These are phyloP conservation scores for Onychostruthus taczanowskii DNA, from an alignment of 2,113 vertebrate species.

Conservation along the genomic window DNA sequence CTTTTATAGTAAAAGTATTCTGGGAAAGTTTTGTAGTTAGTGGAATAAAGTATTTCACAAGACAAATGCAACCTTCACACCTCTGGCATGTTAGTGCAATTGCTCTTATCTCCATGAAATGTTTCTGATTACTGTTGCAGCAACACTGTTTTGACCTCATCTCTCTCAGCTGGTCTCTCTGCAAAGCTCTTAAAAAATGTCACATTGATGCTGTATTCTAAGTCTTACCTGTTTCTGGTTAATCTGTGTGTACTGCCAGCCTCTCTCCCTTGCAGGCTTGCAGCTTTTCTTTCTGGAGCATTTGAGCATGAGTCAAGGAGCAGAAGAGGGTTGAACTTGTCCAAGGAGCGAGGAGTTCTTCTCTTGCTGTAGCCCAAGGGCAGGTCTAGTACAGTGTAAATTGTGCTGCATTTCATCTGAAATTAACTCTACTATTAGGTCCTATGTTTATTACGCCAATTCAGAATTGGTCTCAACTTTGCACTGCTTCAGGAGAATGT, in stretches of 20 bases:
- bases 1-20: background rate
- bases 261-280: background rate
- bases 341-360: background rate
- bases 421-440: background rate
- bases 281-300: background rate
- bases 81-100: background rate
- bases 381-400: background rate
- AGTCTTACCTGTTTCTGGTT: background rate
- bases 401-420: background rate
- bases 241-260: background rate
- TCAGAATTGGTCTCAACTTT: background rate
- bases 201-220: background rate
- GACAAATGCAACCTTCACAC: background rate
- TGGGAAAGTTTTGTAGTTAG: background rate
- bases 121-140: background rate
- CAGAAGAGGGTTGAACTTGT: background rate
- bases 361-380: background rate
- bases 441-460: background rate
- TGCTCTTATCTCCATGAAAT: rapidly evolving
- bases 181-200: background rate
- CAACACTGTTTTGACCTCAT: background rate
- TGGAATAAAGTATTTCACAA: background rate
- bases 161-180: background rate
- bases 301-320: background rate
- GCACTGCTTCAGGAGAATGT: background rate